These are phyloP conservation scores for Drosophila melanogaster DNA, from an alignment of 1,140 invertebrate genomes.

Conservation along the genomic window DNA sequence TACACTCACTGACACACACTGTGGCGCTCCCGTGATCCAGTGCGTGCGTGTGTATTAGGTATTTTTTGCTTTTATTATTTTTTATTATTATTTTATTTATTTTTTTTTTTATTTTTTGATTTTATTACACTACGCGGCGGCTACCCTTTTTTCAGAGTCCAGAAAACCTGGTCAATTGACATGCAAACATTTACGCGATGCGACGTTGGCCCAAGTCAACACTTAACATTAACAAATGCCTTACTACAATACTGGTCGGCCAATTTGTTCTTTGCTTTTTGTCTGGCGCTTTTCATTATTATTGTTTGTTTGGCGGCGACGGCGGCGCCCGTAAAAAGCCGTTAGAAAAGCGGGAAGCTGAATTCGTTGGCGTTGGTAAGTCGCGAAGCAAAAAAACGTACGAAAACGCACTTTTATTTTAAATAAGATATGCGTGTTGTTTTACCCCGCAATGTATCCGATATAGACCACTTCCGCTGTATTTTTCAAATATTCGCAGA, in stretches of 20 bases:
- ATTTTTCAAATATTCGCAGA: constrained; percentile 9
- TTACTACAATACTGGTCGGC: constrained; percentile 11
- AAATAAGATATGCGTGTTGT: constrained; percentile 3
- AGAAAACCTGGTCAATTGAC: constrained; percentile 21
- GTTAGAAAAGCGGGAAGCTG: constrained; percentile 28
- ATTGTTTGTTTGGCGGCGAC: constrained; percentile 67
- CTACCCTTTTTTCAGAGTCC: constrained; percentile 7
- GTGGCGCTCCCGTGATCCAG: constrained; percentile 22
- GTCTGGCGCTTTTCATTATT: constrained; percentile 78
- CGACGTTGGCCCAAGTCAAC: not conserved
- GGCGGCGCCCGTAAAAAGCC: constrained; percentile 29
- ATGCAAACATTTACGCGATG: constrained; percentile 20
- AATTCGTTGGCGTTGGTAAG: constrained; percentile 57
- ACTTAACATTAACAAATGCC: constrained; percentile 8
- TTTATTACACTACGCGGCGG: constrained; percentile 57
- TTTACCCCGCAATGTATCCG: constrained; percentile 18
- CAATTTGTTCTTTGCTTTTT: constrained; percentile 66
- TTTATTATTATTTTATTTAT: too few species aligned
- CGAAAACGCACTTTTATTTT: not conserved
- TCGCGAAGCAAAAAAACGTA: constrained; percentile 1
- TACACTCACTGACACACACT: constrained; percentile 43
- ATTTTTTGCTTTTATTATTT: constrained; percentile 77
- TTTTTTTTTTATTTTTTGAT: too few species aligned
- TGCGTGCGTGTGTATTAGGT: constrained; percentile 53
- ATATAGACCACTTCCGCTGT: constrained; percentile 8